Evolutionary conservation across 2,797 vertebrate species (phyloP).

Genomic region (Tapirus indicus): DNA sequence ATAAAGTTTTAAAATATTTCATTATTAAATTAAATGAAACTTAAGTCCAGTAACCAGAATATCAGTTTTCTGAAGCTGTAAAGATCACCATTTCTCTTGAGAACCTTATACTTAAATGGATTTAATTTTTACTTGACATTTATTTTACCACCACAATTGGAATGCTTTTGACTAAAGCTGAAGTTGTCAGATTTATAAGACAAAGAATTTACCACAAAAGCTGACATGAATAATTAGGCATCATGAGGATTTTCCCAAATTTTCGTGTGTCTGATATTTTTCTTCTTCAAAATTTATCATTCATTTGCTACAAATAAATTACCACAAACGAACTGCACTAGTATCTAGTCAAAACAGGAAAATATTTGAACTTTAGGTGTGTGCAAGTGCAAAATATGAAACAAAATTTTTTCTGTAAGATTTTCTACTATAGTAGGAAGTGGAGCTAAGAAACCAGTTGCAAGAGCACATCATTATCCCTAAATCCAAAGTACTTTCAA

Average conservation of each 20-base stretch:
- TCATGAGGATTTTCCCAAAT: background rate
- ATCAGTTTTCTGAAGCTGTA: constrained; percentile 13
- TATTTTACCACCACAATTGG: constrained; percentile 34
- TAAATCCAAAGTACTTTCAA: background rate
- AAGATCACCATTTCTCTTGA: background rate
- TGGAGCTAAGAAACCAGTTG: background rate
- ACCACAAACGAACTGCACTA: background rate
- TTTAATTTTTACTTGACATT: constrained; percentile 42
- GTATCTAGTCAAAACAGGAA: background rate
- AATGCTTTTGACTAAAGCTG: background rate
- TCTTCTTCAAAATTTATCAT: background rate
- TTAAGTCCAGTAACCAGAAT: background rate
- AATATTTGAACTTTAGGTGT: background rate
- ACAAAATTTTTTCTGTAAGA: background rate
- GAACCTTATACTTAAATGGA: background rate
- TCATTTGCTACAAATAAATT: background rate
- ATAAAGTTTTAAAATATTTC: background rate
- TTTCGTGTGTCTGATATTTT: background rate
- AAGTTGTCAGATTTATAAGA: constrained; percentile 9
- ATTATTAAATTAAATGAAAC: constrained; percentile 26
- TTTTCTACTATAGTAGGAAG: background rate
- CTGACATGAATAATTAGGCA: background rate
- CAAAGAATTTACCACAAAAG: background rate
- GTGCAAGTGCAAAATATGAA: background rate
- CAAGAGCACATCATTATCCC: background rate